phyloP scores from a whole-genome alignment of 2,888 invertebrate species.

The Thelaira solivaga region DNA sequence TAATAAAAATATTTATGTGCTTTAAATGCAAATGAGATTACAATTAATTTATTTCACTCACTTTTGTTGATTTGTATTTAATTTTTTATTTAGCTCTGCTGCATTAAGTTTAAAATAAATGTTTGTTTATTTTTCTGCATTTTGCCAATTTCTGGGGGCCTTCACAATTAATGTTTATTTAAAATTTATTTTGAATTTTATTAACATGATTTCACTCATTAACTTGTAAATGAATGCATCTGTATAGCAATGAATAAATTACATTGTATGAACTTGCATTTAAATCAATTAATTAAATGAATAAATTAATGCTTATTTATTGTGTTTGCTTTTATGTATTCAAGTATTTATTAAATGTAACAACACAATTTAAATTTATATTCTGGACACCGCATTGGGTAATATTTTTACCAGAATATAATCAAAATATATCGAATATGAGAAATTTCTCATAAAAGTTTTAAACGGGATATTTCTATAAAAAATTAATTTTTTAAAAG shows the following conservation, averaged over 20 bases:
- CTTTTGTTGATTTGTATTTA: not conserved
- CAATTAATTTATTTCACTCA: slow-evolving; percentile 1
- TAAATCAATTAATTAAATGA: slow-evolving; percentile 42
- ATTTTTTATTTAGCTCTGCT: not conserved
- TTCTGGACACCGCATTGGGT: too few species aligned
- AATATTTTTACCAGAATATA: too few species aligned
- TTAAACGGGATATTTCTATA: too few species aligned
- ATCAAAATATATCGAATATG: too few species aligned
- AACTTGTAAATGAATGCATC: slow-evolving; percentile 9
- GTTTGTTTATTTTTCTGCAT: not conserved
- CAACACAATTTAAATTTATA: too few species aligned
- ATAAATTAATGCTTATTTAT: slow-evolving; percentile 12
- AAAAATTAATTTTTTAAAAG: too few species aligned
- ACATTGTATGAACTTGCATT: not conserved
- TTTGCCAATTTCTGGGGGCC: not conserved
- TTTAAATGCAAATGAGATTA: slow-evolving; percentile 28
- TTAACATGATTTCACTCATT: slow-evolving; percentile 51
- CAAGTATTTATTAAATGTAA: too few species aligned
- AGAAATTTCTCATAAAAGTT: too few species aligned
- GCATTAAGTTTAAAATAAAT: slow-evolving; percentile 16
- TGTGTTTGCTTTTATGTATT: too few species aligned
- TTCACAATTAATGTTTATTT: slow-evolving; percentile 19
- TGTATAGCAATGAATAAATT: not conserved
- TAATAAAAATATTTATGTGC: not conserved
- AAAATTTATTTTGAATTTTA: slow-evolving; percentile 32